Conservation (phyloP, 1,140 invertebrate genomes). For the Saccostrea echinata region DNA sequence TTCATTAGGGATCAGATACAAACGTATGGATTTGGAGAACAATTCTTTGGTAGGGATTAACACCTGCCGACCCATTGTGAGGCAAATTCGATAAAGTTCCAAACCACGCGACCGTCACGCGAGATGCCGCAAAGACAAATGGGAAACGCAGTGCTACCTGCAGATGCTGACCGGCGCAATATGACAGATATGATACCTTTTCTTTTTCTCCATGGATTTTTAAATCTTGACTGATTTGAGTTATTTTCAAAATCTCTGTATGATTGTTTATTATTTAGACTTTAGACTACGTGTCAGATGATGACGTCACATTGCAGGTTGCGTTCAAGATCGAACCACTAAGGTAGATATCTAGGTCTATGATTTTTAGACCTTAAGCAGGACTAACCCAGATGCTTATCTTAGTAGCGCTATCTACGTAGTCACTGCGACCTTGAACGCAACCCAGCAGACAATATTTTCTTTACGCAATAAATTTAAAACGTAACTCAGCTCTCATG, state of each 20-base stretch:
- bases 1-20: slow-evolving; percentile 34
- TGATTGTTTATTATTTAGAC: not conserved
- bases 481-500: not conserved
- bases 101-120: not conserved
- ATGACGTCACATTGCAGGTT: too few relatives aligned
- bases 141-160: not conserved
- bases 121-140: not conserved
- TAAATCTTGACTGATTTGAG: not conserved
- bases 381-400: too few relatives aligned
- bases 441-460: too few relatives aligned
- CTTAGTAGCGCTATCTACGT: too few relatives aligned
- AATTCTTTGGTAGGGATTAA: slow-evolving; percentile 1
- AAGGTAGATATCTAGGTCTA: too few relatives aligned
- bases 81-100: not conserved
- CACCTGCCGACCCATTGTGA: slow-evolving; percentile 16
- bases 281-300: not conserved
- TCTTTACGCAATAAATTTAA: too few relatives aligned
- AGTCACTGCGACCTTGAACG: too few relatives aligned
- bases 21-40: slow-evolving; percentile 17
- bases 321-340: too few relatives aligned
- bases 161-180: not conserved
- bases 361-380: too few relatives aligned
- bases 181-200: not conserved
- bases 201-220: not conserved
- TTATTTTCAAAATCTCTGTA: not conserved